Evolutionary conservation across 2,888 invertebrate species (phyloP).

Genomic region (Glaucopsyche alexis): DNA sequence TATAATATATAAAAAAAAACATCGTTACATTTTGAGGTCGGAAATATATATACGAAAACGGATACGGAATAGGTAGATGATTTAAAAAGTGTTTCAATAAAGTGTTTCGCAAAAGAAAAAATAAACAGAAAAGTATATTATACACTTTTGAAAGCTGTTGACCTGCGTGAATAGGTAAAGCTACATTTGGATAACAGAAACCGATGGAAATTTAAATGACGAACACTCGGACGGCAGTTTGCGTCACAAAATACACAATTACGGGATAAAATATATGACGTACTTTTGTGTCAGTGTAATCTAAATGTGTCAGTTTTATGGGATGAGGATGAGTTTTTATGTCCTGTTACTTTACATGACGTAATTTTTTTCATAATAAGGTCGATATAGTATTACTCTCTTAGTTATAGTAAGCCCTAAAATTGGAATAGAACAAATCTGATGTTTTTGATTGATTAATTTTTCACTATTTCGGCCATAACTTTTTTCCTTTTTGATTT

Average conservation of each 20-base stretch:
- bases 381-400: too few species aligned
- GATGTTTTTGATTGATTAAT: too few species aligned
- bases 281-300: conserved; percentile 32
- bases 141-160: conserved; percentile 15
- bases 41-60: too few species aligned
- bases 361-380: background rate
- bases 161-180: conserved; percentile 33
- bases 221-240: conserved; percentile 32
- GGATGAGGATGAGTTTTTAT: conserved; percentile 21
- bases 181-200: conserved; percentile 33
- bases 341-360: conserved; percentile 8
- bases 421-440: too few species aligned
- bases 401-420: too few species aligned
- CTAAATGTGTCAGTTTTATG: conserved; percentile 29
- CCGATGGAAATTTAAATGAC: conserved; percentile 39
- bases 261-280: conserved; percentile 34
- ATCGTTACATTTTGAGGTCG: too few species aligned
- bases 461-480: too few species aligned
- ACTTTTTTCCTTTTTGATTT: too few species aligned
- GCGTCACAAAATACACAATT: conserved; percentile 37
- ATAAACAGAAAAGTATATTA: conserved; percentile 1
- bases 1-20: too few species aligned
- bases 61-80: background rate
- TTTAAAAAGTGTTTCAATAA: background rate
- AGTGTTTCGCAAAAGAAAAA: too few species aligned